phyloP scores from a whole-genome alignment of 2,888 invertebrate genomes.

The Stenichneumon culpator region DNA sequence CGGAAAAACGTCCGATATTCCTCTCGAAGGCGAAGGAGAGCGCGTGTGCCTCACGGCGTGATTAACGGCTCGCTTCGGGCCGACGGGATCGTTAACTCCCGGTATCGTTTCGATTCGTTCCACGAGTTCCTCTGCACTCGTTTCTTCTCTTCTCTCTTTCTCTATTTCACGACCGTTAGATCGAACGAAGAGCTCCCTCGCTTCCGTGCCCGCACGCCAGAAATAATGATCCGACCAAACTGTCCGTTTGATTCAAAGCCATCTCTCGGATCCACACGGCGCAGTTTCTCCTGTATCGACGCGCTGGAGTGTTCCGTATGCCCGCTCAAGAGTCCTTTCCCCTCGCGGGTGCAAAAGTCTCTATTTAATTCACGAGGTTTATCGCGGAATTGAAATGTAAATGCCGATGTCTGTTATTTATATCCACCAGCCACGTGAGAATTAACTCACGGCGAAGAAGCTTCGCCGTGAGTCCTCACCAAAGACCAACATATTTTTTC shows the following conservation, averaged over 20 bases:
- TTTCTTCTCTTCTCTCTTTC: conserved; percentile 46
- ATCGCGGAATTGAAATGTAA: conserved; percentile 5
- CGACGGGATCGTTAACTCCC: conserved; percentile 73
- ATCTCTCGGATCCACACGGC: conserved; percentile 29
- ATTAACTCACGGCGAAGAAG: not conserved
- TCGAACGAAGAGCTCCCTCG: conserved; percentile 51
- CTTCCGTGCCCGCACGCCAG: conserved; percentile 63
- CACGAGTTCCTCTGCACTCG: conserved; percentile 64
- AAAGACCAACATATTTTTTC: not conserved
- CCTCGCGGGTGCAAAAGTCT: conserved; percentile 32
- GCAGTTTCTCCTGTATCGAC: conserved; percentile 6
- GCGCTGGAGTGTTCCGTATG: not conserved
- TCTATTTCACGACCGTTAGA: conserved; percentile 64
- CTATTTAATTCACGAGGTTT: conserved; percentile 36
- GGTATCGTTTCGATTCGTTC: conserved; percentile 70
- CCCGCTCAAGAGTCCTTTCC: conserved; percentile 23
- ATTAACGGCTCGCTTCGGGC: conserved; percentile 69
- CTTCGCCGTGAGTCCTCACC: not conserved
- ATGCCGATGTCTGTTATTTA: conserved; percentile 15
- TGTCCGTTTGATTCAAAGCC: conserved; percentile 65
- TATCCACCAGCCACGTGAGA: not conserved
- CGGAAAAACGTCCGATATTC: conserved; percentile 68
- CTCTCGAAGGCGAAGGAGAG: conserved; percentile 50
- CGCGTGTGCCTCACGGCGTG: conserved; percentile 66
- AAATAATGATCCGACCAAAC: conserved; percentile 67